phyloP scores from a whole-genome alignment of 1,140 invertebrate species.

The Octopus bimaculoides region DNA sequence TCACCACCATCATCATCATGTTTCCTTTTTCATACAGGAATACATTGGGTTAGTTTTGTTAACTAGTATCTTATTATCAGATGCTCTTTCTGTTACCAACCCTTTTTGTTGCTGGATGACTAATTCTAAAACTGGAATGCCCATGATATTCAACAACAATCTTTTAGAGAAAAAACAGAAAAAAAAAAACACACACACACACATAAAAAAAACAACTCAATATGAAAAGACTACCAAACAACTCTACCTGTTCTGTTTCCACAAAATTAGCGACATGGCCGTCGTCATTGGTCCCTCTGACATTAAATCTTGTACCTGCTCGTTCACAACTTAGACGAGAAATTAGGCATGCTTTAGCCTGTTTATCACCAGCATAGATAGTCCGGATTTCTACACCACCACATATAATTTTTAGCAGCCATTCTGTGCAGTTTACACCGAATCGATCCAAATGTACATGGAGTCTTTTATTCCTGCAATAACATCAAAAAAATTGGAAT shows the following conservation, averaged over 20 bases:
- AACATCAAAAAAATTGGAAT: background rate
- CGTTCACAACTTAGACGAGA: constrained; percentile 95
- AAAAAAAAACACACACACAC: no score
- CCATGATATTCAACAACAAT: no score
- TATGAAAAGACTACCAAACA: no score
- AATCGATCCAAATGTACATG: constrained; percentile 88
- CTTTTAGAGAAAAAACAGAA: no score
- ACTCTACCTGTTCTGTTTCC: constrained; percentile 88
- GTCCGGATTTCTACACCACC: constrained; percentile 94
- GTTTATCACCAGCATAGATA: constrained; percentile 88
- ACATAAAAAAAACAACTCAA: no score
- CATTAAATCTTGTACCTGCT: constrained; percentile 77
- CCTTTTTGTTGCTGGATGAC: no score
- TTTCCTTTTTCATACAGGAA: no score
- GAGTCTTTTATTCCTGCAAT: constrained; percentile 80
- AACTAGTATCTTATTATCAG: no score
- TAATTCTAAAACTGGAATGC: no score
- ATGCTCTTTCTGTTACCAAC: no score
- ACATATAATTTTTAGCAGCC: constrained; percentile 92
- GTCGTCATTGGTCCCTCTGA: constrained; percentile 97
- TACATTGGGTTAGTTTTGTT: no score
- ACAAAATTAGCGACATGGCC: constrained; percentile 99
- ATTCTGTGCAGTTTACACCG: constrained; percentile 81
- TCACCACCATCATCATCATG: no score
- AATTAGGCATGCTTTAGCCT: constrained; percentile 88